Conservation (phyloP, 2,797 vertebrate species). For the Sphenopsis melanotis region DNA sequence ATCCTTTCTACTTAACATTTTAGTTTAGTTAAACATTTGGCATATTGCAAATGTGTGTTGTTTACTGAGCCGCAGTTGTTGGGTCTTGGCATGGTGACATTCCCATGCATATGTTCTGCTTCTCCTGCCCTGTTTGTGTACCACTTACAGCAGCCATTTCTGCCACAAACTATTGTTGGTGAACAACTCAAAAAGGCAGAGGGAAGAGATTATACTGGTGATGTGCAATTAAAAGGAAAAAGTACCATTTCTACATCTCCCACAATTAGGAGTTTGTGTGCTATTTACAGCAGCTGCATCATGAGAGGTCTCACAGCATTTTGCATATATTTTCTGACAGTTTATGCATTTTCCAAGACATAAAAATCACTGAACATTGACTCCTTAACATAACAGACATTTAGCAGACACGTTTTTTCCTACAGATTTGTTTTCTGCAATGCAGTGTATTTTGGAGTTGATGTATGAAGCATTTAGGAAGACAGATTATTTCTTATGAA, state of each 20-base stretch:
- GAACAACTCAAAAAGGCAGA: not conserved
- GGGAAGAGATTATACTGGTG: not conserved
- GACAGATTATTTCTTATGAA: not conserved
- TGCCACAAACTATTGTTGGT: not conserved
- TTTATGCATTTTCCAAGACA: conserved; percentile 23
- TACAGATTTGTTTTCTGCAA: not conserved
- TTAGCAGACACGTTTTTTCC: conserved; percentile 27
- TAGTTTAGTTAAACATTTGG: not conserved
- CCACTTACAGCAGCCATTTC: not conserved
- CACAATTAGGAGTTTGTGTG: not conserved
- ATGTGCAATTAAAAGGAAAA: not conserved
- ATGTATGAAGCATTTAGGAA: not conserved
- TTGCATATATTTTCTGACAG: conserved; percentile 19
- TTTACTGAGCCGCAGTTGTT: not conserved
- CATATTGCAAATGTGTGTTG: not conserved
- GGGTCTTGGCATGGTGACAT: not conserved
- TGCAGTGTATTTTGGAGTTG: conserved; percentile 37
- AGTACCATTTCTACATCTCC: not conserved
- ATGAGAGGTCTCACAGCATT: not conserved
- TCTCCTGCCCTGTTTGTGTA: not conserved
- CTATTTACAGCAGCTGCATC: not conserved
- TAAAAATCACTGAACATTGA: conserved; percentile 11
- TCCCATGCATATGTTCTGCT: rapidly evolving
- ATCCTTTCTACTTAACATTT: not conserved
- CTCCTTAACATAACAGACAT: conserved; percentile 31